phyloP scores from a whole-genome alignment of 2,797 vertebrate species.

The Dermochelys coriacea region DNA sequence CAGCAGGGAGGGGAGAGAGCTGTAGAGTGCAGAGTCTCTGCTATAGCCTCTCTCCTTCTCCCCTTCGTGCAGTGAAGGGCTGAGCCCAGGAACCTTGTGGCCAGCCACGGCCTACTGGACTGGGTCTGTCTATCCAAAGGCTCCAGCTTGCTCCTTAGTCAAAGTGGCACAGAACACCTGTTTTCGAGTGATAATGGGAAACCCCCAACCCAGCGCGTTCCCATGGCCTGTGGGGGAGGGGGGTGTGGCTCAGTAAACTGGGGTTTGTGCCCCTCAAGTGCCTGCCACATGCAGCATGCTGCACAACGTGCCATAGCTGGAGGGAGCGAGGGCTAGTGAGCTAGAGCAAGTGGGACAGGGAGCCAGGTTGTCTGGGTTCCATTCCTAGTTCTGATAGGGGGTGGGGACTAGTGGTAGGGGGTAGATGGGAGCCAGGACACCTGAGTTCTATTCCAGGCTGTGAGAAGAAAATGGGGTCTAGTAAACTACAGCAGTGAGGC shows the following conservation, averaged over 20 bases:
- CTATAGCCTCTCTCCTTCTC: no score
- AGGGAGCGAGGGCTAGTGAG: neutral
- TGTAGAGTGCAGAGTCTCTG: neutral
- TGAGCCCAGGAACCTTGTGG: neutral
- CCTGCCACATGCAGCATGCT: no score
- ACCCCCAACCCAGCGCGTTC: neutral
- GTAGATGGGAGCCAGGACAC: no score
- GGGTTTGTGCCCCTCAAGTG: no score
- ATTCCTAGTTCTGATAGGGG: neutral
- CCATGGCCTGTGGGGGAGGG: neutral
- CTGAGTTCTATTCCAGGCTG: neutral
- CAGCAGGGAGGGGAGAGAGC: neutral
- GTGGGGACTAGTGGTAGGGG: no score
- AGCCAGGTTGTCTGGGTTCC: neutral
- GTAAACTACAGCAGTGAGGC: neutral
- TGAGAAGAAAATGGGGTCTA: neutral
- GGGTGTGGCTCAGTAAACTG: no score
- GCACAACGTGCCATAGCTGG: no score
- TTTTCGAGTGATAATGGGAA: neutral
- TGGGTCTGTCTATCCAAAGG: no score
- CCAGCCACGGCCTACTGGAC: neutral
- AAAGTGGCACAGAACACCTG: no score
- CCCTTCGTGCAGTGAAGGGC: neutral
- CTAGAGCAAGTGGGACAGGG: neutral
- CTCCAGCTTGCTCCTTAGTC: no score